Base-by-base conservation (phyloP, 2,888 invertebrate species). In the Zygogramma bicolorata region DNA sequence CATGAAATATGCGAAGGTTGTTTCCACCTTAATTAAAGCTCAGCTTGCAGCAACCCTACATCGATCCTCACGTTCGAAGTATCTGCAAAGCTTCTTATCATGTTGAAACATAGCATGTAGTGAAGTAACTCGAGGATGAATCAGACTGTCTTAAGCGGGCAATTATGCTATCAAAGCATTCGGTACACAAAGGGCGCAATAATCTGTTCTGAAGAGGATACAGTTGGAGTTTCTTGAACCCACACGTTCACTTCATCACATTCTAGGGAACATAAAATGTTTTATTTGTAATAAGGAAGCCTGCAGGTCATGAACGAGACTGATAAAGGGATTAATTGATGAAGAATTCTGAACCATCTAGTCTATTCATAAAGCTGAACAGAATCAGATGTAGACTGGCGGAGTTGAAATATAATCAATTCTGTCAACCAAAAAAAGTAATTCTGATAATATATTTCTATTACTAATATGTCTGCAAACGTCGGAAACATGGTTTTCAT, bases 151-250 rank as follows among this genome's bases (percentile, higher is more conserved):
- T 4, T 40, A 40, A 42, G 22, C 42, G 25, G 42, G 62, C 62
- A 42, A 62, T 62, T 62, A 42, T 62, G 40, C 42, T 25, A 62
- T 62, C 62, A 42, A 62, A 62, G 40, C 62, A 42, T 42, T 42
- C 25, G 62, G 42, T 27, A 62, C 62, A 62, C 42, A 62, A 62
- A 62, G 62, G 40, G 62, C 42, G 10, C 20, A 22, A 62, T 62
- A 62, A 42, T 62, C 62, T 40, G 42, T 40, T 62, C 22, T 5
- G 38, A 25, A 42, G 40, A 62, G 62, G 62, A 42, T 15, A 40
- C 27, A 42, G 42, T 62, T 62, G 15, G n/a, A 62, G 62, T 62
- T 62, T 40, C 42, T 42, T 42, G 62, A 62, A 31, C 42, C 62
- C 31, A n/a, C 40, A 61, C 27, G 27, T 27, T 22, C 27, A 53